Evolutionary conservation across 1,140 invertebrate species (phyloP).

Genomic region (Charaxes varanes): DNA sequence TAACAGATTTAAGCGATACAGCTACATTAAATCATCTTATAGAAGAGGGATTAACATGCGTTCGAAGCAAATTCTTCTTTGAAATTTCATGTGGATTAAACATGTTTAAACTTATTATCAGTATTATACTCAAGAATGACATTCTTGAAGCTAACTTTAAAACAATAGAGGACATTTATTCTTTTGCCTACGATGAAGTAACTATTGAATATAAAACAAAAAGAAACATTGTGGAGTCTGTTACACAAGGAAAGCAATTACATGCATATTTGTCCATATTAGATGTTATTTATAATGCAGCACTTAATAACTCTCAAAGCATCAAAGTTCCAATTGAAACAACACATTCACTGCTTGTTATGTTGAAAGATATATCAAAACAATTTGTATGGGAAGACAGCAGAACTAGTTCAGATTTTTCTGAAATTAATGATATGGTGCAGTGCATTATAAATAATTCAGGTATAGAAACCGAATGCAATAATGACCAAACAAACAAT

Average conservation of each 20-base stretch:
- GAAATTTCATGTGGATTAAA: slow-evolving; percentile 49
- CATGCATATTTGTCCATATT: slow-evolving; percentile 53
- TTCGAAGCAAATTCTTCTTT: slow-evolving; percentile 56
- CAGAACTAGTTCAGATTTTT: slow-evolving; percentile 68
- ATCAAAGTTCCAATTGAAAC: slow-evolving; percentile 24
- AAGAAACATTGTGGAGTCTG: slow-evolving; percentile 44
- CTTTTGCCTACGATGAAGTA: slow-evolving; percentile 40
- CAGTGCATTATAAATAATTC: slow-evolving; percentile 62
- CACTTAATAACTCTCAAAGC: slow-evolving; percentile 29
- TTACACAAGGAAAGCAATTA: slow-evolving; percentile 52
- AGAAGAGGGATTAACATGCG: slow-evolving; percentile 31
- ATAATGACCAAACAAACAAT: slow-evolving; percentile 54
- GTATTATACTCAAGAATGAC: slow-evolving; percentile 32
- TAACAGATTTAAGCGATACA: slow-evolving; percentile 23
- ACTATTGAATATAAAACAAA: slow-evolving; percentile 31
- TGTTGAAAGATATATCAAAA: slow-evolving; percentile 38
- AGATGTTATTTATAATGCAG: slow-evolving; percentile 35
- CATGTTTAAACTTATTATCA: slow-evolving; percentile 47
- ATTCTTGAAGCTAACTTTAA: slow-evolving; percentile 24
- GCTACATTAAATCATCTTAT: slow-evolving; percentile 27
- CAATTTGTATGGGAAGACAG: slow-evolving; percentile 49
- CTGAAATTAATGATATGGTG: slow-evolving; percentile 75
- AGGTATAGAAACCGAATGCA: slow-evolving; percentile 24
- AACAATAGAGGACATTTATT: slow-evolving; percentile 43
- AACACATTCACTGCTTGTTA: slow-evolving; percentile 37